Evolutionary conservation across 2,888 invertebrate genomes (phyloP).

Genomic region (Bedellia somnulentella): DNA sequence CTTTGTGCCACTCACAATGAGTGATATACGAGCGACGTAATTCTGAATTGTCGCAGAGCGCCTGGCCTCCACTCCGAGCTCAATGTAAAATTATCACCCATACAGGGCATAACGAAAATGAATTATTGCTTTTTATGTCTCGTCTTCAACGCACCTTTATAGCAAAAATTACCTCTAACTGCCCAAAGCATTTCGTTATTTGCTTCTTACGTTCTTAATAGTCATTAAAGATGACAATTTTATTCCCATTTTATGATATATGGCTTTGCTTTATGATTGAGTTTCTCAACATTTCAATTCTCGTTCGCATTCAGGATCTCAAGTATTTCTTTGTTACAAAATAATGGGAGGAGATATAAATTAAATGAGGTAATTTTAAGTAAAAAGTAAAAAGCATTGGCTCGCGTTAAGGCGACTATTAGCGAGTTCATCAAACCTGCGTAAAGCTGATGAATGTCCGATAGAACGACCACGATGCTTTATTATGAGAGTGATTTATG

Average conservation of each 20-base stretch:
- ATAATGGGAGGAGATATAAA: no score
- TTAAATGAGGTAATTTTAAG: no score
- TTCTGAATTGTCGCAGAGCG: constrained; percentile 48
- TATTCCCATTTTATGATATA: constrained; percentile 20
- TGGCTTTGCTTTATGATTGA: no score
- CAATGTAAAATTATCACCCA: constrained; percentile 56
- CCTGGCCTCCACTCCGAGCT: constrained; percentile 25
- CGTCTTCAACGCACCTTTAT: constrained; percentile 24
- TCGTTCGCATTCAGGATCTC: no score
- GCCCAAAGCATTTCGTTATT: constrained; percentile 14
- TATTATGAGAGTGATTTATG: constrained; percentile 53
- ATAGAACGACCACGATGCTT: constrained; percentile 12
- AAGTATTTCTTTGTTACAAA: no score
- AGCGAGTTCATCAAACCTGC: constrained; percentile 30
- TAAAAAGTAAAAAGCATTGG: no score
- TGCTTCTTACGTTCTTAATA: constrained; percentile 19
- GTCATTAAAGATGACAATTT: constrained; percentile 12
- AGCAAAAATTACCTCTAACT: constrained; percentile 23
- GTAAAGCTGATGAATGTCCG: constrained; percentile 36
- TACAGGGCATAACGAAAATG: constrained; percentile 57
- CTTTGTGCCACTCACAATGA: constrained; percentile 39
- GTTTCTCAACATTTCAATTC: no score
- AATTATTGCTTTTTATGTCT: constrained; percentile 51
- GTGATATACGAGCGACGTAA: constrained; percentile 56
- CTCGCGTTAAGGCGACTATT: no score